Conservation (phyloP, 2,797 vertebrate genomes). For the Hypotaenidia philippensis region DNA sequence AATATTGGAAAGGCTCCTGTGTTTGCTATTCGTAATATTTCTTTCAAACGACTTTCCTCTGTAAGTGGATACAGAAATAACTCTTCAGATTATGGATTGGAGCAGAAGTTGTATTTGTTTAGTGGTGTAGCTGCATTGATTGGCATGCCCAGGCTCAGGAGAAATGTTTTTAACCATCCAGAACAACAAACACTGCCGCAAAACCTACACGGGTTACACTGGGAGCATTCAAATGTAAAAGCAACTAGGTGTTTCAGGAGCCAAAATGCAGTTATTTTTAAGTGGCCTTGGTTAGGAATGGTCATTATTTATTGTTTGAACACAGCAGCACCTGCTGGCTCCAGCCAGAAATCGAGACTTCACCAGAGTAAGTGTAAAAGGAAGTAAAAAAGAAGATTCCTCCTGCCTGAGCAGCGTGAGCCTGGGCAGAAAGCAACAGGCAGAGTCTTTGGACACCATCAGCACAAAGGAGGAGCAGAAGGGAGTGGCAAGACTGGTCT, state of each 20-base stretch:
- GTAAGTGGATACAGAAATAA: slow-evolving; percentile 41
- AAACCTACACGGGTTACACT: background rate
- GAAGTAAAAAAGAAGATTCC: background rate
- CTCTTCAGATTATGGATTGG: background rate
- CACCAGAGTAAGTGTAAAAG: background rate
- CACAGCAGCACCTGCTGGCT: slow-evolving; percentile 60
- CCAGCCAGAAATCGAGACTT: slow-evolving; percentile 4
- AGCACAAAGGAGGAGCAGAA: background rate
- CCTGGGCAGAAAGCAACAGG: background rate
- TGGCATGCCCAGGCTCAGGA: background rate
- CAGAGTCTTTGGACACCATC: background rate
- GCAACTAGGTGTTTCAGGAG: background rate
- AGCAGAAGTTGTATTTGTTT: slow-evolving; percentile 8
- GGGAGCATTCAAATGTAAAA: slow-evolving; percentile 27
- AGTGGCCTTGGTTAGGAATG: background rate
- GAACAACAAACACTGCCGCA: slow-evolving; percentile 17
- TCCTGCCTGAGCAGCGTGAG: background rate
- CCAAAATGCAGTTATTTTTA: slow-evolving; percentile 21
- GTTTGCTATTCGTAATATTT: slow-evolving; percentile 35
- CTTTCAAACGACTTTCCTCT: slow-evolving; percentile 40
- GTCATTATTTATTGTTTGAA: slow-evolving; percentile 57
- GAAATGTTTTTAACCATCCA: slow-evolving; percentile 47
- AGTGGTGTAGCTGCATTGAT: slow-evolving; percentile 28
- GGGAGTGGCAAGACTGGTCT: background rate
- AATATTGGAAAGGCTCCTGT: slow-evolving; percentile 20